Base-by-base conservation (phyloP, 2,797 vertebrate species). In the Oreonectes daqikongensis region DNA sequence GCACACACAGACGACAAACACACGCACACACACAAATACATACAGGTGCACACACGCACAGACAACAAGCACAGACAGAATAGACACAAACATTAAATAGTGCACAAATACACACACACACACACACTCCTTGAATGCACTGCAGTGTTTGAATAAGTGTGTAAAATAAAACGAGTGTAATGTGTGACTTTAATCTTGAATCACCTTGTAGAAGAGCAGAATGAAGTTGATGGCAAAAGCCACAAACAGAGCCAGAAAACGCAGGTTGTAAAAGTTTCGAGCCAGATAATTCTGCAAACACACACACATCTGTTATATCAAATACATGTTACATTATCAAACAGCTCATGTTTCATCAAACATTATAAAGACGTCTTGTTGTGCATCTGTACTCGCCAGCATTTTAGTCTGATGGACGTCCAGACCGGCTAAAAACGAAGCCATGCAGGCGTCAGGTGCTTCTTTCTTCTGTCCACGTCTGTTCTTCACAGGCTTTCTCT, bases 201-300 rank as follows among this genome's bases (percentile, higher is more conserved):
- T 93, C 94, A 99, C 98, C 95, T 99, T 99, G 87, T 99, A 99
- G 91, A 99, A 99, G 9, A 99, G 96, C 79, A 99, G 95, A 87
- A 99, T 99, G 85, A 99, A 99, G 91, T 99, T 99, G 92, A 99
- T 99, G 28, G 98, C 97, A 84, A 99, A 99, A 67, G 97, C 97
- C 70, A 99, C 96, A 83, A 99, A 99, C 70, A 99, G 93, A 79
- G 98, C 98, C 86, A 99, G 91, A 86, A 99, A 96, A 70, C 98
- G 93, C 83, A 99, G 93, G 85, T 98, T 99, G 92, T 99, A 99
- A 92, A 99, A 99, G 91, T 99, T 99, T 88, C 97, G 94, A 82
- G 97, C 98, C 87, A 99, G 91, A 88, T 95, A 99, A 84, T 99
- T 97, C 98, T 99, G 92, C 61, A 89, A 84, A 92, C 85, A 71